Percentiles rank a stretch among this genome's conserved stretches.
These are phyloP conservation scores for rat (Rattus norvegicus) DNA, from an alignment of 2,113 vertebrate genomes.

Conservation along the genomic window GRCr8 NC_086028.1:32870001-32870500, in stretches of 20 bases:
- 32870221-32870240: not conserved
- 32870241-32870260: not conserved
- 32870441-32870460: not conserved
- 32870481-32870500: not conserved
- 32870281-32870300: not conserved
- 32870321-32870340: not conserved
- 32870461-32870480: not conserved
- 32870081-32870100: not conserved
- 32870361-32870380: not conserved
- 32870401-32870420: not conserved
- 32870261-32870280: not conserved
- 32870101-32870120: not conserved
- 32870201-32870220: not conserved
- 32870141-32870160: too few relatives aligned
- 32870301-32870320: not conserved
- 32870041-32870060: not conserved
- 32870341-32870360: not conserved
- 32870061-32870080: not conserved
- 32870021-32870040: not conserved
- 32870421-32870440: not conserved
- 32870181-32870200: not conserved
- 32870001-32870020: not conserved
- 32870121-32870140: not conserved
- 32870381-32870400: not conserved
- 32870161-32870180: not conserved